Percentiles rank a stretch among this genome's conserved stretches.
Conservation (phyloP, 1,140 invertebrate genomes). For the Apis mellifera region Amel_HAv3.1 CM009932.2:8799001-8799500, state of each 20-base stretch:
- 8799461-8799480: too few relatives aligned
- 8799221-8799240: constrained; percentile 37
- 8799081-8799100: constrained; percentile 35
- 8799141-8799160: constrained; percentile 40
- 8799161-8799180: not conserved
- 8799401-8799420: too few relatives aligned
- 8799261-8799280: not conserved
- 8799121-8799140: constrained; percentile 30
- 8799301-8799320: not conserved
- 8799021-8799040: not conserved
- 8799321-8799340: too few relatives aligned
- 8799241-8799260: not conserved
- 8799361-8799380: not conserved
- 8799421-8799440: too few relatives aligned
- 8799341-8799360: not conserved
- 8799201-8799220: not conserved
- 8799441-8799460: too few relatives aligned
- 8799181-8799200: not conserved
- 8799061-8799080: constrained; percentile 10
- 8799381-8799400: not conserved
- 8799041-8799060: not conserved
- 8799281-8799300: not conserved
- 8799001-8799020: constrained; percentile 8
- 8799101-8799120: constrained; percentile 50
- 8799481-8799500: too few relatives aligned